phyloP scores from a whole-genome alignment of 1,140 invertebrate species.

The Elymnias hypermnestra region DNA sequence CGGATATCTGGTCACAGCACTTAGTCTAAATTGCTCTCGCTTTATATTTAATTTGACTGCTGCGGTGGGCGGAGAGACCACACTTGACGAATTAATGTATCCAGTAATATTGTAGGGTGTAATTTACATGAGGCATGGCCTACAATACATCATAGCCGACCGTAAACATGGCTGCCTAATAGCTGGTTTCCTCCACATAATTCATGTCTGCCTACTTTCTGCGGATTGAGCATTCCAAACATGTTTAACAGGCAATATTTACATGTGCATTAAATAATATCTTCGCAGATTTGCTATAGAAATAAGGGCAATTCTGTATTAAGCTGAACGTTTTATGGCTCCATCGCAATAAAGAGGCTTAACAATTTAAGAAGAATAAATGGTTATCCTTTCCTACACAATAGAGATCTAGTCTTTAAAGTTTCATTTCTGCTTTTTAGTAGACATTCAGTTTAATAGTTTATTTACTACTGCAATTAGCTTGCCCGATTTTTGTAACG shows the following conservation, averaged over 20 bases:
- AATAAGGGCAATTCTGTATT: too few species aligned
- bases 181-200: conserved; percentile 9
- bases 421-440: too few species aligned
- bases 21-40: conserved; percentile 19
- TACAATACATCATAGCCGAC: conserved; percentile 6
- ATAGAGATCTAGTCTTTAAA: too few species aligned
- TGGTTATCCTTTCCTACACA: too few species aligned
- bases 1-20: conserved; percentile 11
- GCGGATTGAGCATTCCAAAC: conserved; percentile 6
- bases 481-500: too few species aligned
- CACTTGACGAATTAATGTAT: conserved; percentile 31
- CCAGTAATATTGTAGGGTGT: too few species aligned
- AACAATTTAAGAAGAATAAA: too few species aligned
- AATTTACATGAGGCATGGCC: conserved; percentile 7
- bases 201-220: conserved; percentile 6
- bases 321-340: too few species aligned
- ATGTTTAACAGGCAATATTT: conserved; percentile 9
- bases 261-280: conserved; percentile 3
- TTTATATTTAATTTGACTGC: conserved; percentile 28
- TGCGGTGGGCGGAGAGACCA: conserved; percentile 27
- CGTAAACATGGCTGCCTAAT: conserved; percentile 16
- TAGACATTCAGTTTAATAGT: too few species aligned
- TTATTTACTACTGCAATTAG: too few species aligned
- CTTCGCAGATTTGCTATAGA: too few species aligned
- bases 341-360: too few species aligned